These are phyloP conservation scores for Pogoniulus pusillus DNA, from an alignment of 2,797 vertebrate species.

Conservation along the genomic window DNA sequence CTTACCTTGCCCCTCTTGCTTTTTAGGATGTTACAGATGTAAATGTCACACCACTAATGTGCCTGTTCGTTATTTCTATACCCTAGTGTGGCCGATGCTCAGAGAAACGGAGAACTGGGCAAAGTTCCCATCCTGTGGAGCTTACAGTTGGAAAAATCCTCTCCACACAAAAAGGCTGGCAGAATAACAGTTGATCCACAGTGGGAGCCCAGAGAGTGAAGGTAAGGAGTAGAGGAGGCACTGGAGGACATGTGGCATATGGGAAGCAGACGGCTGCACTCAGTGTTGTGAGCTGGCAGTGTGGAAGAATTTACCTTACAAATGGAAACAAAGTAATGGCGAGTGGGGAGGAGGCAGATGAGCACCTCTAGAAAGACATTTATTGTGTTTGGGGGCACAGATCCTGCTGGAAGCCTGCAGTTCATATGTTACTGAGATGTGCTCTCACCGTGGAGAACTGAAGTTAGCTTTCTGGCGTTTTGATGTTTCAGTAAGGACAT, in stretches of 20 bases:
- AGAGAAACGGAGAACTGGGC: background rate
- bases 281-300: background rate
- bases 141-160: background rate
- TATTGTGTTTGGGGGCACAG: background rate
- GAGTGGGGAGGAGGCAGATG: background rate
- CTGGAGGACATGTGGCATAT: conserved; percentile 48
- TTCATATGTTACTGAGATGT: background rate
- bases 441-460: background rate
- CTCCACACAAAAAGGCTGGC: background rate
- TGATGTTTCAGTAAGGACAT: background rate
- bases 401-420: background rate
- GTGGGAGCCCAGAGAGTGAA: conserved; percentile 15
- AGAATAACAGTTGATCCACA: background rate
- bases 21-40: background rate
- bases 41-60: background rate
- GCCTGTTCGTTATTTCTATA: conserved; percentile 15
- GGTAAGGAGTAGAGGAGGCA: conserved; percentile 41
- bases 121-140: background rate
- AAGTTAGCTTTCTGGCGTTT: background rate
- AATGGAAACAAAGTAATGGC: background rate
- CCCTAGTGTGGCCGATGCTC: background rate
- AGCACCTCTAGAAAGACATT: background rate
- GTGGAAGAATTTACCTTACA: background rate
- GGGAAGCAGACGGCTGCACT: conserved; percentile 44
- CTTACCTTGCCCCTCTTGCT: background rate